Evolutionary conservation across 2,888 invertebrate genomes (phyloP), one percentile per base, ranked within the genome.

Genomic region (Cephus pulcher): DNA sequence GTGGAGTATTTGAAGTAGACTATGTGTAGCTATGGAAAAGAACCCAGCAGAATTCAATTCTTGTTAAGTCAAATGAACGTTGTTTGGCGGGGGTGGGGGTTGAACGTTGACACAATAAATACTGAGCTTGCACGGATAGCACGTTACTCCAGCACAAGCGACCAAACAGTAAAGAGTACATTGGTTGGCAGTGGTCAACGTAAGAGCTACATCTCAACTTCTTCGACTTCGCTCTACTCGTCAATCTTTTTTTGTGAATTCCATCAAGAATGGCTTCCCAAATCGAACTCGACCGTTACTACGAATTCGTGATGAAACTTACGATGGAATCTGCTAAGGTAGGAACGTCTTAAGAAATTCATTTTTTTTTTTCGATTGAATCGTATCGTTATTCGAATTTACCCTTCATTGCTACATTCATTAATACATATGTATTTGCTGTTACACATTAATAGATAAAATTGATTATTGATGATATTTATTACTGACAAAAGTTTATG

Each of bases 321-420:
- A 86, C 88, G 34, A 79, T 86, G 35, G 86, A 90, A 75, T 87
- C 90, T 1, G 89, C 88, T 34, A 85, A 90, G 87, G 90, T 90
- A 84, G 73, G 40, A 40, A 40, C 12, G 40, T n/a, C 76, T 40
- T 56, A 70, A 35, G 34, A 78, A 35, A 4, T 30, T 12, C n/a
- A 70, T 30, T 70, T 30, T 78, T 74, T 74, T 34, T 3, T n/a
- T 34, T 40, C 9, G 12, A 15, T 37, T 15, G 4, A 40, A 15
- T 40, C 1, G 0, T 15, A 40, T 40, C 40, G 4, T 40, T 40
- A 12, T 40, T 15, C 15, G 40, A 4, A 40, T 15, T 40, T 40
- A 40, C 15, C 4, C 4, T 15, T 40, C 15, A 1, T 40, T 40
- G 15, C 12, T 12, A 15, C 12, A 40, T 40, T 40, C 1, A 1